Base-by-base conservation (phyloP, 2,888 invertebrate species). In the Eremobia ochroleuca region DNA sequence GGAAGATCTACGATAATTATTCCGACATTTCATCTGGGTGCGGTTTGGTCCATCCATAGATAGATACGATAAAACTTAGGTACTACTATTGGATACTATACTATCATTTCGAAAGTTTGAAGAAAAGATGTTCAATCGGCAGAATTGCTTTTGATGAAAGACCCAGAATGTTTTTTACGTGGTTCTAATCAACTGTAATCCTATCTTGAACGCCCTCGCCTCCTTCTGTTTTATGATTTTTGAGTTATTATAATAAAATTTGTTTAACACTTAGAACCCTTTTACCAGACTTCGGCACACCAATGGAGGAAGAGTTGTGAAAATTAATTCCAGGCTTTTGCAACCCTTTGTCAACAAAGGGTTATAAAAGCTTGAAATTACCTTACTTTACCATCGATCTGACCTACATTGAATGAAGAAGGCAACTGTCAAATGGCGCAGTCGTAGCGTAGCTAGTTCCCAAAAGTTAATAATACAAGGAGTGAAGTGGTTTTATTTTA, bases 1-100 rank as follows among this genome's bases (percentile, higher is more conserved):
- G 82, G 68, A 62, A 72, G 67, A 77, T 68, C 75, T 64, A 73
- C 15, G 88, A 79, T 77, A 86, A 86, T 64, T 81, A 73, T 81
- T 77, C 52, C 67, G 72, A 79, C 76, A 79, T 59, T 73, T 73
- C 25, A 68, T 52, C 8, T 65, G 49, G 58, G n/a, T 65, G 70
- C 43, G 61, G 34, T 49, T 9, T 18, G 5, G 28, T 65, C 46
- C 81, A 87, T 88, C 85, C 79, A 83, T 25, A 34, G 28, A 59
- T 78, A 61, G 13, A 65, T 9, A 40, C 46, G 34, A 69, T 59
- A 43, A 52, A 68, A 59, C 31, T 55, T 72, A 65, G 55, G 73
- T 1, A 0, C 1, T 11, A 59, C 46, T 49, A 31, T 15, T 59
- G 34, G 15, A 43, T 31, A 69, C 58, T 28, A 70, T 70, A 55